A percentile compares a stretch with the other conserved stretches of the same genome.
phyloP scores from a whole-genome alignment of 2,888 invertebrate genomes.

The Drosophila pegasa region DNA sequence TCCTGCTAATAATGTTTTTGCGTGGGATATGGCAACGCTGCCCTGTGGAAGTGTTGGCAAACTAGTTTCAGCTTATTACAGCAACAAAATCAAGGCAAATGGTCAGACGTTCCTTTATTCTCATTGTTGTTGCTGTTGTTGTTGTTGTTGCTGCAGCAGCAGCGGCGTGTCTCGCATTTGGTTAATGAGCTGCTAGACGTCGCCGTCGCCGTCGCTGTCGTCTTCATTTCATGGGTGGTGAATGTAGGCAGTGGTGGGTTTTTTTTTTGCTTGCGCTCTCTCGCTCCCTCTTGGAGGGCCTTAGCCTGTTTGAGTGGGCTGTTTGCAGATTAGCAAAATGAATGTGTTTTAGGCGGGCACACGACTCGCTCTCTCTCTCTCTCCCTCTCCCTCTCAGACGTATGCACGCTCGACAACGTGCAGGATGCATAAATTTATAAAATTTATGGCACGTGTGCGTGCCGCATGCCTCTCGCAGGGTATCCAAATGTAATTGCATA shows the following conservation, averaged over 20 bases:
- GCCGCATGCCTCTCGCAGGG: conserved; percentile 33
- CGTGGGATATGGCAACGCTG: conserved; percentile 40
- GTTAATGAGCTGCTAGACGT: conserved; percentile 64
- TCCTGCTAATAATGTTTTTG: conserved; percentile 48
- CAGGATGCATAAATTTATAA: conserved; percentile 44
- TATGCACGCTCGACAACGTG: conserved; percentile 12
- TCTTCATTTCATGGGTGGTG: conserved; percentile 67
- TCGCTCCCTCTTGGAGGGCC: conserved; percentile 16
- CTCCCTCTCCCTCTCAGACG: too few relatives aligned
- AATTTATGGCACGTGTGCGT: conserved; percentile 64
- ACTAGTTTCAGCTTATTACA: conserved; percentile 60
- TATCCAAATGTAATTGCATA: conserved; percentile 7
- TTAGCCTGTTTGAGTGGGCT: conserved; percentile 21
- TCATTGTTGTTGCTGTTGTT: conserved; percentile 17
- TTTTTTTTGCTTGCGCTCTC: conserved; percentile 27
- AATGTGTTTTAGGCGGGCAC: conserved; percentile 39
- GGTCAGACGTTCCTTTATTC: conserved; percentile 30
- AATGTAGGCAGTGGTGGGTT: conserved; percentile 49
- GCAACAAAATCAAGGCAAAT: conserved; percentile 32
- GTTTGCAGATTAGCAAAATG: conserved; percentile 52
- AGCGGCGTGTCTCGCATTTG: conserved; percentile 42
- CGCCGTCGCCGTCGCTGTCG: conserved; percentile 31
- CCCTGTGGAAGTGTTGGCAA: conserved; percentile 52
- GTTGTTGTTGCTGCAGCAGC: conserved; percentile 3
- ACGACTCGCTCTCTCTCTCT: conserved; percentile 6